Percentiles rank a stretch among this genome's conserved stretches.
Conservation (phyloP, 2,888 invertebrate species). For the Chelonus formosanus region DNA sequence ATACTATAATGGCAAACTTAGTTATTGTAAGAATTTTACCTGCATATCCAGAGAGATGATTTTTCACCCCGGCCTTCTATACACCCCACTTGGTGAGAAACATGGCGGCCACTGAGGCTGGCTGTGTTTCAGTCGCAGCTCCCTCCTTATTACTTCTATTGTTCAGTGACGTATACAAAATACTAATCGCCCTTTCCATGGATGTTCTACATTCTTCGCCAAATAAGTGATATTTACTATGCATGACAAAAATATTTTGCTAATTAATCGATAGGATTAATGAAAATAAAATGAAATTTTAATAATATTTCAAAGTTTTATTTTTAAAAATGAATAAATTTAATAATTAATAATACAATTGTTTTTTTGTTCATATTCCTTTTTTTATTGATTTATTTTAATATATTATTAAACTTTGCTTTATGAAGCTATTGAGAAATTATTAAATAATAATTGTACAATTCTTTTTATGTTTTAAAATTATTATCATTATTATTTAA, state of each 20-base stretch:
- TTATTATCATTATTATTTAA: constrained; percentile 5
- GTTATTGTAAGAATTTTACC: constrained; percentile 49
- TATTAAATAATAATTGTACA: background rate
- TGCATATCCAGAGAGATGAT: constrained; percentile 65
- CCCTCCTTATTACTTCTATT: constrained; percentile 43
- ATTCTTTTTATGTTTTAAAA: constrained; percentile 9
- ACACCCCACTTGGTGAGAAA: constrained; percentile 79
- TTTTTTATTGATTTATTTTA: constrained; percentile 7
- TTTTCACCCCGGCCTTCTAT: constrained; percentile 66
- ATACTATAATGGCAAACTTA: no score
- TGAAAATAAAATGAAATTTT: no score
- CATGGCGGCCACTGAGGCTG: constrained; percentile 72
- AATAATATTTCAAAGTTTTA: no score
- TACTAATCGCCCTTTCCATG: no score
- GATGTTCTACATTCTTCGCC: no score
- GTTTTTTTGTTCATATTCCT: background rate
- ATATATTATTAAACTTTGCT: no score
- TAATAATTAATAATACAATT: background rate
- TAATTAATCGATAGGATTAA: no score
- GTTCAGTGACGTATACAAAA: constrained; percentile 29
- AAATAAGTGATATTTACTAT: no score
- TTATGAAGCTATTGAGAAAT: background rate
- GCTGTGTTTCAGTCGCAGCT: constrained; percentile 33
- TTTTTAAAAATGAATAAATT: no score
- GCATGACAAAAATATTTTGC: no score